phyloP scores from a whole-genome alignment of 2,888 invertebrate species.

The Leucoma salicis region DNA sequence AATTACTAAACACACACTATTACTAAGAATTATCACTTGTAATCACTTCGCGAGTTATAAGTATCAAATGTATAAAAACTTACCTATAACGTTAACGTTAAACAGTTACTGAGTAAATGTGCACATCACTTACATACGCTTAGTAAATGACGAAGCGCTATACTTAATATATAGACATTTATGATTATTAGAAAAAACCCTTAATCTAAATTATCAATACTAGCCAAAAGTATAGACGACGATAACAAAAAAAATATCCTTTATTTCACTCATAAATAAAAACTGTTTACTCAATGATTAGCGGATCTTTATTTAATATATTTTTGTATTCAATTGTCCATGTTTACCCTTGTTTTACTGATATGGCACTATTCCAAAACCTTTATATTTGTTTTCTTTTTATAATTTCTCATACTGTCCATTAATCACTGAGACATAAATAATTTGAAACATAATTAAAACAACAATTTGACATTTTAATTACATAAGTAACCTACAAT shows the following conservation, averaged over 20 bases:
- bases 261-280: slow-evolving; percentile 13
- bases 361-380: slow-evolving; percentile 67
- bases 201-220: slow-evolving; percentile 63
- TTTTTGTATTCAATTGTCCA: slow-evolving; percentile 18
- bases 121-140: slow-evolving; percentile 69
- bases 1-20: slow-evolving; percentile 68
- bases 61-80: slow-evolving; percentile 81
- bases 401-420: slow-evolving; percentile 39
- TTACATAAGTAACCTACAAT: slow-evolving; percentile 56
- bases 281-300: slow-evolving; percentile 54
- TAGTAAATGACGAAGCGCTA: slow-evolving; percentile 67
- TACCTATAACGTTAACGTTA: slow-evolving; percentile 67
- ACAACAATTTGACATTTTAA: slow-evolving; percentile 40
- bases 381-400: slow-evolving; percentile 35
- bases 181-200: slow-evolving; percentile 69
- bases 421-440: slow-evolving; percentile 57
- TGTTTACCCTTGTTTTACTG: slow-evolving; percentile 43
- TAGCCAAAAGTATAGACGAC: slow-evolving; percentile 48
- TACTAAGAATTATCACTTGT: slow-evolving; percentile 75
- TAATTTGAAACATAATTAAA: slow-evolving; percentile 47
- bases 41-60: slow-evolving; percentile 79
- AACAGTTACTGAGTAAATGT: slow-evolving; percentile 72
- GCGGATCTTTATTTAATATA: slow-evolving; percentile 37
- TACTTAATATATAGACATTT: slow-evolving; percentile 77
- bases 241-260: slow-evolving; percentile 40